Percentiles rank a stretch among this genome's conserved stretches.
Evolutionary conservation across 2,888 invertebrate genomes (phyloP).

Genomic region (Pecten maximus): DNA sequence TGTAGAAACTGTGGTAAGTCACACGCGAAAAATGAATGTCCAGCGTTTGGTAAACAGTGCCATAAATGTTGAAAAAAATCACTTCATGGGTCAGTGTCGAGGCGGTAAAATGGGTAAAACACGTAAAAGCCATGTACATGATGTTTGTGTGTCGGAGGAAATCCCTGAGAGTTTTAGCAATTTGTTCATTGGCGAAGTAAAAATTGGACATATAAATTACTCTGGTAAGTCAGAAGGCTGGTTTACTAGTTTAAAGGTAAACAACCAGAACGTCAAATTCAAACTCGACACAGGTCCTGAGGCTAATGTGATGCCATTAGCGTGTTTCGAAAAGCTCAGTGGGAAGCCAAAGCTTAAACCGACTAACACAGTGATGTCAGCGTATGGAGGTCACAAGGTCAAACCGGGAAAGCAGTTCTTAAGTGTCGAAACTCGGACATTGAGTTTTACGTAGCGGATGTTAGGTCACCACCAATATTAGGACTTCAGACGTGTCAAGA

Average conservation of each 20-base stretch:
- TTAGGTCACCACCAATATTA: background rate
- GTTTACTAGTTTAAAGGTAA: constrained; percentile 42
- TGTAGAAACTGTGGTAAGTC: constrained; percentile 46
- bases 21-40: constrained; percentile 47
- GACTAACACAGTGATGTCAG: constrained; percentile 23
- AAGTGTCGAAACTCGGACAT: background rate
- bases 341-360: constrained; percentile 14
- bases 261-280: constrained; percentile 45
- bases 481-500: background rate
- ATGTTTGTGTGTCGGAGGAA: background rate
- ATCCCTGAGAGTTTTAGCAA: background rate
- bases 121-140: background rate
- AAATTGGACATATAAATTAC: background rate
- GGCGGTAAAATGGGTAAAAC: background rate
- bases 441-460: background rate
- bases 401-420: background rate
- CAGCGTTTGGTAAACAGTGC: constrained; percentile 54
- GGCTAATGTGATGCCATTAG: constrained; percentile 52
- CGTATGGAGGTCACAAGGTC: constrained; percentile 27
- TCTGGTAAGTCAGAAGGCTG: constrained; percentile 40
- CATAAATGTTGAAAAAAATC: constrained; percentile 44
- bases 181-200: constrained; percentile 34
- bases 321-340: constrained; percentile 36
- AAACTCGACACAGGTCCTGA: constrained; percentile 55
- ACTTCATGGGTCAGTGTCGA: constrained; percentile 44